phyloP scores from a whole-genome alignment of 2,888 invertebrate genomes.

The Leptopterna dolabrata region DNA sequence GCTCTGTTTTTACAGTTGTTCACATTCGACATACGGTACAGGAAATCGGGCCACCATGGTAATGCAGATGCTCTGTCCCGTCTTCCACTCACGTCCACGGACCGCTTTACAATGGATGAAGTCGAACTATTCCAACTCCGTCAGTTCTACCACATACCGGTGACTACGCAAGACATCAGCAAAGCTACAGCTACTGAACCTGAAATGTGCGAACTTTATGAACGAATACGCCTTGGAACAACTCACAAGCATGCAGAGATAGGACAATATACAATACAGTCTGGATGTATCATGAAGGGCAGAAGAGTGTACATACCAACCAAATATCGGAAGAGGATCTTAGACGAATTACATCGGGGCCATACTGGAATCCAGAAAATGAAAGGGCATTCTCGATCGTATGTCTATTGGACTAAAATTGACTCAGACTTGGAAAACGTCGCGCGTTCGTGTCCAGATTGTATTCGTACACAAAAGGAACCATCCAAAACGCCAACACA shows the following conservation, averaged over 20 bases:
- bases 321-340: not conserved
- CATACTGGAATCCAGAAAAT: not conserved
- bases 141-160: too few relatives aligned
- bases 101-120: not conserved
- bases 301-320: not conserved
- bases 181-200: too few relatives aligned
- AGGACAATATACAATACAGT: not conserved
- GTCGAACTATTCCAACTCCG: not conserved
- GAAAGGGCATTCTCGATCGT: not conserved
- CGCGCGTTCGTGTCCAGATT: slow-evolving; percentile 57
- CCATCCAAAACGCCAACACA: not conserved
- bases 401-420: slow-evolving; percentile 62
- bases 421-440: slow-evolving; percentile 61
- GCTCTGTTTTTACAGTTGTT: slow-evolving; percentile 30
- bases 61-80: not conserved
- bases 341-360: not conserved
- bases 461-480: not conserved
- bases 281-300: not conserved
- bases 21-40: slow-evolving; percentile 16
- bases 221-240: not conserved
- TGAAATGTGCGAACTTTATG: too few relatives aligned
- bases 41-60: not conserved
- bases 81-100: not conserved
- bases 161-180: not conserved
- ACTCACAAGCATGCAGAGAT: not conserved